A percentile compares a stretch with the other conserved stretches of the same genome.
Conservation (phyloP, 2,888 invertebrate species). For the Pyrgus malvae region DNA sequence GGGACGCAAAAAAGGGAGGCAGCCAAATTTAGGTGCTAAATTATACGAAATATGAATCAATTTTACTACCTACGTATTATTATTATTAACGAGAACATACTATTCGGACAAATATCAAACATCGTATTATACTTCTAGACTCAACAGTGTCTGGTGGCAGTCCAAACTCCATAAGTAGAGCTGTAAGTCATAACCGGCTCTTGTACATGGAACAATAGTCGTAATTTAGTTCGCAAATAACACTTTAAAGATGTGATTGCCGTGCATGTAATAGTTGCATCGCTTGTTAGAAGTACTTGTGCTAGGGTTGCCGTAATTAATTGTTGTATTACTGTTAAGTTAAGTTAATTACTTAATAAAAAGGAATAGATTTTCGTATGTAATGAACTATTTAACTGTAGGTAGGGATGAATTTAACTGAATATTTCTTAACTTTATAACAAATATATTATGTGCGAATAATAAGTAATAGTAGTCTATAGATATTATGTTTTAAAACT, state of each 20-base stretch:
- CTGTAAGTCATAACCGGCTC: constrained; percentile 16
- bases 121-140: constrained; percentile 47
- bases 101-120: constrained; percentile 15
- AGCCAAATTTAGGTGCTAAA: too few relatives aligned
- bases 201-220: constrained; percentile 8
- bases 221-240: not conserved
- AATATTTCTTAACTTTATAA: too few relatives aligned
- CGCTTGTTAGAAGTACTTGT: constrained; percentile 2
- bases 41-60: not conserved
- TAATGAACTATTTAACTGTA: too few relatives aligned
- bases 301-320: constrained; percentile 6
- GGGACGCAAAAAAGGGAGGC: too few relatives aligned
- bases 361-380: not conserved
- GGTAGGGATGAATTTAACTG: too few relatives aligned
- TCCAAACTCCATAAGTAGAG: constrained; percentile 34
- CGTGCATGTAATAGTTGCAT: constrained; percentile 6
- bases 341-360: not conserved
- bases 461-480: too few relatives aligned
- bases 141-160: constrained; percentile 72
- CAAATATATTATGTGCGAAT: too few relatives aligned
- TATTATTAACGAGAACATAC: constrained; percentile 12
- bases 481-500: too few relatives aligned
- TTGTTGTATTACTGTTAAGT: too few relatives aligned
- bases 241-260: constrained; percentile 15
- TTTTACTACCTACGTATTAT: constrained; percentile 6